Evolutionary conservation across 1,140 invertebrate genomes (phyloP).

Genomic region (Rhopalosiphum maidis): DNA sequence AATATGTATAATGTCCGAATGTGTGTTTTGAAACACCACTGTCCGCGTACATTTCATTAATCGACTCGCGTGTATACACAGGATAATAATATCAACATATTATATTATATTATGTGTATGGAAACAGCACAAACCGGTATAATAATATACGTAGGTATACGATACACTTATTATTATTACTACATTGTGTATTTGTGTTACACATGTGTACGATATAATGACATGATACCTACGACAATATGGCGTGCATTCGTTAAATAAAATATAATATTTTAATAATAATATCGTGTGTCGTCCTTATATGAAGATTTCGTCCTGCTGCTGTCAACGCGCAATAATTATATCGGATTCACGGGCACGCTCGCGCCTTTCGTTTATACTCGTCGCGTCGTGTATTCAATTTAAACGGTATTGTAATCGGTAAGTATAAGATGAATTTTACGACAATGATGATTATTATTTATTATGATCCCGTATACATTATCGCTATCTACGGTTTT

Average conservation of each 20-base stretch:
- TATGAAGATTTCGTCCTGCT: not conserved
- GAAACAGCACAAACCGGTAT: slow-evolving; percentile 3
- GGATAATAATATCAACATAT: not conserved
- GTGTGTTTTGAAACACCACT: slow-evolving; percentile 30
- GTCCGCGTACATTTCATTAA: not conserved
- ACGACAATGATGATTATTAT: not conserved
- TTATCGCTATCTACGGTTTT: not conserved
- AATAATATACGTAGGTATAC: not conserved
- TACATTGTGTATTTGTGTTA: not conserved
- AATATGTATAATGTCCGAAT: not conserved
- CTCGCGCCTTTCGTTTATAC: not conserved
- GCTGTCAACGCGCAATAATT: not conserved
- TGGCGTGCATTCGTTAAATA: not conserved
- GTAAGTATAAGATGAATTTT: not conserved
- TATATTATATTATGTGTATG: not conserved
- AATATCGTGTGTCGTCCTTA: not conserved
- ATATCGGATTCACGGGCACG: not conserved
- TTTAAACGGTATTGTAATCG: not conserved
- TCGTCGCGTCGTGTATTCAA: not conserved
- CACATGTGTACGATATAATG: not conserved
- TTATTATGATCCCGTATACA: no score
- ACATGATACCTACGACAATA: not conserved
- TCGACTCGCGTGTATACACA: not conserved
- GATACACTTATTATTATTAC: not conserved
- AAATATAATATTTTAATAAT: not conserved